These are phyloP conservation scores for Aldabrachelys gigantea DNA, from an alignment of 2,113 vertebrate genomes.

Conservation along the genomic window DNA sequence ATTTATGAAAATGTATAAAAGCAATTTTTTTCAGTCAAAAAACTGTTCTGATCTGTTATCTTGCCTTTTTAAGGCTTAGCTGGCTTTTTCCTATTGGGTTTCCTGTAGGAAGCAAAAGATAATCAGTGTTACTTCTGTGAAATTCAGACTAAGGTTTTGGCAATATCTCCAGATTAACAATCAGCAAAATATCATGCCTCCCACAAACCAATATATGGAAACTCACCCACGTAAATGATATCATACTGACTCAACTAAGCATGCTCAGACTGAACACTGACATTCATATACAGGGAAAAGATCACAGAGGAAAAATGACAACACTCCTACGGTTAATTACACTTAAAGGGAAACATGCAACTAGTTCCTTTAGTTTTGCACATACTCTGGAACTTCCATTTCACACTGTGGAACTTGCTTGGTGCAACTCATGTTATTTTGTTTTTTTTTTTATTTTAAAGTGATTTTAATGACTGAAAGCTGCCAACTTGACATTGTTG, in stretches of 20 bases:
- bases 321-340: slow-evolving; percentile 45
- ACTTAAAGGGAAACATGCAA: slow-evolving; percentile 13
- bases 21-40: not conserved
- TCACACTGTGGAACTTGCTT: not conserved
- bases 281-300: slow-evolving; percentile 22
- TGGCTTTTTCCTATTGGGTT: slow-evolving; percentile 17
- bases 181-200: slow-evolving; percentile 73
- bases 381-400: not conserved
- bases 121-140: slow-evolving; percentile 29
- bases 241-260: slow-evolving; percentile 49
- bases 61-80: slow-evolving; percentile 27
- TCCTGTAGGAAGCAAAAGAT: slow-evolving; percentile 44
- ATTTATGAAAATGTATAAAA: not conserved
- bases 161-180: slow-evolving; percentile 57
- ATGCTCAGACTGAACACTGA: slow-evolving; percentile 51
- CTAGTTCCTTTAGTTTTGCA: slow-evolving; percentile 30
- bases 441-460: slow-evolving; percentile 28
- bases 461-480: slow-evolving; percentile 38
- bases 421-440: slow-evolving; percentile 20
- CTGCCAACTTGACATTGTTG: slow-evolving; percentile 51
- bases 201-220: slow-evolving; percentile 68
- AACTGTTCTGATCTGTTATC: not conserved
- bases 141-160: slow-evolving; percentile 61
- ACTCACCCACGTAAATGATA: slow-evolving; percentile 62
- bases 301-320: slow-evolving; percentile 47